Percentiles rank a stretch among this genome's conserved stretches.
phyloP scores from a whole-genome alignment of 1,140 invertebrate genomes.

The Lordiphosa collinella region DNA sequence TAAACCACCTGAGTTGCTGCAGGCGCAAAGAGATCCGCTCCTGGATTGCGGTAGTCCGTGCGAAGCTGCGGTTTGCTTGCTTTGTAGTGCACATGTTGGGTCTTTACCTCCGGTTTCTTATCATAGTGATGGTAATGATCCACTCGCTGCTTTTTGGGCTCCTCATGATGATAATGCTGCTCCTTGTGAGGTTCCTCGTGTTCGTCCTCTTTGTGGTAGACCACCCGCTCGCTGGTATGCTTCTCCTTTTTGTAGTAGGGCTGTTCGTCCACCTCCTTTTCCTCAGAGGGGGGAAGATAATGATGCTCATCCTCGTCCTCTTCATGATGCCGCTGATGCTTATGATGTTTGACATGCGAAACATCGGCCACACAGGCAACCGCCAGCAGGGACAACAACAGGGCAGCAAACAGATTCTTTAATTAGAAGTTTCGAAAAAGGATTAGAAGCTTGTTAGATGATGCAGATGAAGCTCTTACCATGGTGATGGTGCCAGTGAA shows the following conservation, averaged over 20 bases:
- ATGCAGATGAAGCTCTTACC: slow-evolving; percentile 15
- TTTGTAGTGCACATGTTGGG: slow-evolving; percentile 60
- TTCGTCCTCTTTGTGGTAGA: slow-evolving; percentile 54
- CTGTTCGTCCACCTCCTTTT: slow-evolving; percentile 14
- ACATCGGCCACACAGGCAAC: slow-evolving; percentile 42
- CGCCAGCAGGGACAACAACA: slow-evolving; percentile 34
- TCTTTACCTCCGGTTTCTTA: slow-evolving; percentile 59
- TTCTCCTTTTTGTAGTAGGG: slow-evolving; percentile 56
- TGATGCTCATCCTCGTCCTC: slow-evolving; percentile 47
- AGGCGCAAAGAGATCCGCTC: slow-evolving; percentile 30
- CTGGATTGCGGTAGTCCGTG: slow-evolving; percentile 20
- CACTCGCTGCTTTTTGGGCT: slow-evolving; percentile 50
- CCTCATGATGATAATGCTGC: slow-evolving; percentile 26
- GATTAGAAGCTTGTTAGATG: background rate
- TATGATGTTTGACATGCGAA: slow-evolving; percentile 47
- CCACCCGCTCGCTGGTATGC: slow-evolving; percentile 56
- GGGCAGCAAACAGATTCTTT: slow-evolving; percentile 28
- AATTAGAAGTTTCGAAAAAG: background rate
- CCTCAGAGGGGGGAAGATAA: slow-evolving; percentile 40
- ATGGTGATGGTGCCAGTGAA: slow-evolving; percentile 31
- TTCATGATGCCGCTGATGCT: slow-evolving; percentile 48
- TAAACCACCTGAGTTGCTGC: slow-evolving; percentile 46
- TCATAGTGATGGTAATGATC: slow-evolving; percentile 68
- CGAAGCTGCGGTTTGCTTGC: slow-evolving; percentile 31
- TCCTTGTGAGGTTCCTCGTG: slow-evolving; percentile 27